Conservation (phyloP, 2,113 vertebrate species). For the Colaptes auratus region DNA sequence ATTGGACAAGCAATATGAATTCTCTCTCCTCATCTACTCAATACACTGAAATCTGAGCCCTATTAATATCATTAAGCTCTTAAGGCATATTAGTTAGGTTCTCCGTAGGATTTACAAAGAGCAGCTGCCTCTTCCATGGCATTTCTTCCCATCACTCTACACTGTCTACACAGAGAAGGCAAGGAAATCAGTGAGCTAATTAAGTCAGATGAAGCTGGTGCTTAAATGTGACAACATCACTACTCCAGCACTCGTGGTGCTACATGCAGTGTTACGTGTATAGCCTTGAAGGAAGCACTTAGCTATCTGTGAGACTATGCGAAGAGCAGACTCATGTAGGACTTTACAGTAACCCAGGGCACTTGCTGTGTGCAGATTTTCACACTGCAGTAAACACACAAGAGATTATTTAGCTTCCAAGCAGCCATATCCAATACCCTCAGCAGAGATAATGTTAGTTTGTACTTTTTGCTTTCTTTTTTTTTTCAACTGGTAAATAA, state of each 20-base stretch:
- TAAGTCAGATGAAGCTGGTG: neutral
- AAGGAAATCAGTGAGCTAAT: neutral
- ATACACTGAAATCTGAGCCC: neutral
- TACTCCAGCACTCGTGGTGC: neutral
- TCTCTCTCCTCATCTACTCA: neutral
- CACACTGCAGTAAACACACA: neutral
- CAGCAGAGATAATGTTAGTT: neutral
- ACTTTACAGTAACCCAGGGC: neutral
- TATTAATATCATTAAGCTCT: neutral
- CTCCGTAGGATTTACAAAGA: neutral
- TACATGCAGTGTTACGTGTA: neutral
- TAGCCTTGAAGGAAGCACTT: neutral
- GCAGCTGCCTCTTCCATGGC: neutral
- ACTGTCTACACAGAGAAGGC: neutral
- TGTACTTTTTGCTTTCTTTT: neutral
- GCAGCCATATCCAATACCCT: neutral
- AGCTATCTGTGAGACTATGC: neutral
- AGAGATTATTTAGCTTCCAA: neutral
- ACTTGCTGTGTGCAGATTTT: neutral
- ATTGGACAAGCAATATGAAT: neutral
- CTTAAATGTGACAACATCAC: neutral
- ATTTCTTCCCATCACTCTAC: neutral
- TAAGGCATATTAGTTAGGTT: neutral
- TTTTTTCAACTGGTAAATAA: conserved; percentile 20
- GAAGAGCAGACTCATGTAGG: neutral